Conservation (phyloP, 30 jellyfish, hydroid and myxozoan species). For the Hydra vulgaris region DNA sequence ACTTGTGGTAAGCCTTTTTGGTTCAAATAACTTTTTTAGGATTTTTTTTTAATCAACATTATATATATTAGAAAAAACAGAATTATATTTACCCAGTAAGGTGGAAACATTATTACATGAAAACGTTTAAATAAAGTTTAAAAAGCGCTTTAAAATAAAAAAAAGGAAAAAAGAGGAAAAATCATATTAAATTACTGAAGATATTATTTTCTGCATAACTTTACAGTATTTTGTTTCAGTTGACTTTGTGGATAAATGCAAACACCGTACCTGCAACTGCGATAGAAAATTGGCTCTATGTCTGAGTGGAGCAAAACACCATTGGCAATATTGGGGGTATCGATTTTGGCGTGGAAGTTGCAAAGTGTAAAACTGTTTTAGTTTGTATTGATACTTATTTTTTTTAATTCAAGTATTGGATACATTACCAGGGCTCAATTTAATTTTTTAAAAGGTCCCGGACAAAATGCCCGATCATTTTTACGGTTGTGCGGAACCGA, state of each 20-base stretch:
- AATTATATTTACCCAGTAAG: background rate
- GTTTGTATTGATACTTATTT: too few species aligned
- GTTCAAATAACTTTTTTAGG: background rate
- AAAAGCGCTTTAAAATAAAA: too few species aligned
- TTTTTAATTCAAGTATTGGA: too few species aligned
- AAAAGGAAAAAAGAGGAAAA: too few species aligned
- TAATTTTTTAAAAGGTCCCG: too few species aligned
- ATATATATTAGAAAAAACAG: background rate
- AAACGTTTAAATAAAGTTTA: too few species aligned
- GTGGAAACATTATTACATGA: background rate
- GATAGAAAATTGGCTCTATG: slow-evolving; percentile 22
- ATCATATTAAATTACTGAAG: too few species aligned
- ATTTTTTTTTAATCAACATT: background rate
- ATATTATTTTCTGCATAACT: too few species aligned
- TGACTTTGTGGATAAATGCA: background rate
- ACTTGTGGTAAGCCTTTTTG: slow-evolving; percentile 17
- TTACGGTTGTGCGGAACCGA: too few species aligned
- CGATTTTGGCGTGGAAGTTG: slow-evolving; percentile 34
- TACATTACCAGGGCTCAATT: too few species aligned
- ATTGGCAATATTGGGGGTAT: slow-evolving; percentile 31
- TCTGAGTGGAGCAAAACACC: slow-evolving; percentile 6
- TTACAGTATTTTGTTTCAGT: background rate
- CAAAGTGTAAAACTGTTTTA: background rate
- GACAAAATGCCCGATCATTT: too few species aligned
- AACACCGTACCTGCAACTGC: background rate